Evolutionary conservation across 35 echinoderm and acorn worm genomes (phyloP).

Genomic region (Apostichopus californicus): DNA sequence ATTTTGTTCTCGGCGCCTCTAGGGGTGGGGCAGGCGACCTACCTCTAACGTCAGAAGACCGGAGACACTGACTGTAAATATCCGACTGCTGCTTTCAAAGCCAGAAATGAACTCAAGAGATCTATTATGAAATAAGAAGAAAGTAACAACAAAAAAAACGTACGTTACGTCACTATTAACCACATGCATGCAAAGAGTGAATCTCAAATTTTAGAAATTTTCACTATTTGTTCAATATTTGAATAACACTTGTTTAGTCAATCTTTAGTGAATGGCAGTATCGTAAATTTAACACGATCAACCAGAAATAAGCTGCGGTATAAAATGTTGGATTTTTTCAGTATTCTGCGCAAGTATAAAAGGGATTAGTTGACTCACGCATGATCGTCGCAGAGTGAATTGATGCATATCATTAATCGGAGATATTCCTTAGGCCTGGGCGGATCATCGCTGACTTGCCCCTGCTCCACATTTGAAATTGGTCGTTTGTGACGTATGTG

Average conservation of each 20-base stretch:
- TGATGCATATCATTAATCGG: constrained; percentile 84
- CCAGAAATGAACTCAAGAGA: constrained; percentile 94
- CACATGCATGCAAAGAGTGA: too few species aligned
- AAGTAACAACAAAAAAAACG: not conserved
- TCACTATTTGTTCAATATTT: too few species aligned
- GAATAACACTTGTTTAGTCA: too few species aligned
- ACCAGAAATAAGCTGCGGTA: not conserved
- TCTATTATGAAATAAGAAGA: constrained; percentile 60
- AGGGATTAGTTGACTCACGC: constrained; percentile 69
- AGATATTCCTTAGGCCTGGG: constrained; percentile 75
- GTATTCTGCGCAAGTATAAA: too few species aligned
- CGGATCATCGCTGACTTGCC: not conserved
- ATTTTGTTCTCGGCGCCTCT: too few species aligned
- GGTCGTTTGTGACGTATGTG: constrained; percentile 83
- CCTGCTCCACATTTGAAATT: not conserved
- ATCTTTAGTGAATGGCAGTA: too few species aligned
- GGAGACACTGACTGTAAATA: constrained; percentile 86
- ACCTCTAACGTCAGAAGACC: constrained; percentile 93
- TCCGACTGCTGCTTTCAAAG: constrained; percentile 89
- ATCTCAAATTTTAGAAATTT: too few species aligned
- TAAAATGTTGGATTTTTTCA: not conserved
- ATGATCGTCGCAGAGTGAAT: constrained; percentile 92
- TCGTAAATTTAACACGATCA: too few species aligned
- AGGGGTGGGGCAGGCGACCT: not conserved
- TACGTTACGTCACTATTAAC: too few species aligned